Conservation (phyloP, 2,888 invertebrate species). For the Dryomyza anilis region DNA sequence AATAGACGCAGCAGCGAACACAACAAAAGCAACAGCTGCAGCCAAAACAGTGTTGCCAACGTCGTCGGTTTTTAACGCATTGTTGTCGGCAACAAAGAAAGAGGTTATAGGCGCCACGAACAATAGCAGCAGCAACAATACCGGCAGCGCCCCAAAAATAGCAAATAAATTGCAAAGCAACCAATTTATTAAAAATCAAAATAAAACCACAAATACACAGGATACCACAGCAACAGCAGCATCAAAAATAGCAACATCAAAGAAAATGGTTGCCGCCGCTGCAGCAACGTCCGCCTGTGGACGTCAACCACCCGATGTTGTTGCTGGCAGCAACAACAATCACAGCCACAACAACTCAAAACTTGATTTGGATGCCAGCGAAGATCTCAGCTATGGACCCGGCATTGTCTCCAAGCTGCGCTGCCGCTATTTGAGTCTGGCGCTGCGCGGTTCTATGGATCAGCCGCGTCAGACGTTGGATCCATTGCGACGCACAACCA, state of each 20-base stretch:
- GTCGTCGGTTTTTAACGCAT: conserved; percentile 27
- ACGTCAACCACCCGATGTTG: conserved; percentile 14
- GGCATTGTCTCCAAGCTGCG: conserved; percentile 88
- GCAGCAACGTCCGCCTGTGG: conserved; percentile 31
- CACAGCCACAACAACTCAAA: conserved; percentile 4
- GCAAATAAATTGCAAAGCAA: conserved; percentile 56
- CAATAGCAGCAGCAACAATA: no score
- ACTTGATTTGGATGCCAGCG: conserved; percentile 65
- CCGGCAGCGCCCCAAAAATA: conserved; percentile 41
- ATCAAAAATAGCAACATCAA: conserved; percentile 38
- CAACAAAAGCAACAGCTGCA: conserved; percentile 29
- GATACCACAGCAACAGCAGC: conserved; percentile 35
- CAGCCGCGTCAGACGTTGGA: conserved; percentile 72
- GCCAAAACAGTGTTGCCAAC: conserved; percentile 21
- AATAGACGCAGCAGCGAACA: conserved; percentile 26
- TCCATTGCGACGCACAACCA: conserved; percentile 77
- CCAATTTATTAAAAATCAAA: conserved; percentile 53
- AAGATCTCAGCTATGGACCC: conserved; percentile 88
- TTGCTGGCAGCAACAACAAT: no score
- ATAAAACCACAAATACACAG: conserved; percentile 36
- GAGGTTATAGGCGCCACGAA: no score
- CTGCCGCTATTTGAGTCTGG: conserved; percentile 84
- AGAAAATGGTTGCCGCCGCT: conserved; percentile 63
- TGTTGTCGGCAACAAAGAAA: conserved; percentile 24
- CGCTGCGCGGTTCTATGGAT: conserved; percentile 74